Percentiles rank a stretch among this genome's conserved stretches.
These are phyloP conservation scores for Eucera pruinosa DNA, from an alignment of 2,888 invertebrate genomes.

Conservation along the genomic window DNA sequence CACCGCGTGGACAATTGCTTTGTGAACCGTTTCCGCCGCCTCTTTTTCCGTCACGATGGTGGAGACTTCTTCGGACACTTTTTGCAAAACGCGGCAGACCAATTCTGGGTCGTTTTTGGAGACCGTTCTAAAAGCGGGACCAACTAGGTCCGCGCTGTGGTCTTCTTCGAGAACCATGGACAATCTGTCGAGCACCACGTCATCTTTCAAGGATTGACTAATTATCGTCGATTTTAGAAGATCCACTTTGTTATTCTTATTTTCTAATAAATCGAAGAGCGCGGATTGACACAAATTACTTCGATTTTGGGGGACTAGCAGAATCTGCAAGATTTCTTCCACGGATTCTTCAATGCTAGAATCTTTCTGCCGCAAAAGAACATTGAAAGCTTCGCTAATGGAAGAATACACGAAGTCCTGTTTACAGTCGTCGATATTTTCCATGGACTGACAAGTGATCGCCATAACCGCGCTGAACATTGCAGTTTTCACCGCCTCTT, in stretches of 20 bases:
- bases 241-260: slow-evolving; percentile 86
- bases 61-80: slow-evolving; percentile 87
- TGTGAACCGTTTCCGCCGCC: slow-evolving; percentile 88
- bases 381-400: slow-evolving; percentile 81
- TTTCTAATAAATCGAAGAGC: slow-evolving; percentile 75
- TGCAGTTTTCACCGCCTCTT: slow-evolving; percentile 75
- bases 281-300: slow-evolving; percentile 76
- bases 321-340: slow-evolving; percentile 76
- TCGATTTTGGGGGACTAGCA: slow-evolving; percentile 78
- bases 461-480: slow-evolving; percentile 78
- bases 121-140: slow-evolving; percentile 88
- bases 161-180: slow-evolving; percentile 87
- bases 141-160: slow-evolving; percentile 86
- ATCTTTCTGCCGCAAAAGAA: slow-evolving; percentile 71
- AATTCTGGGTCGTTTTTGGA: slow-evolving; percentile 87
- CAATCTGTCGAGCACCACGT: slow-evolving; percentile 88
- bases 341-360: slow-evolving; percentile 74
- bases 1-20: slow-evolving; percentile 88
- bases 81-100: slow-evolving; percentile 86
- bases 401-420: slow-evolving; percentile 76
- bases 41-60: slow-evolving; percentile 88
- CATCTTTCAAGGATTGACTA: slow-evolving; percentile 85
- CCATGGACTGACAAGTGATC: slow-evolving; percentile 60
- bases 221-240: slow-evolving; percentile 87
- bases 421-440: slow-evolving; percentile 43